Percentiles rank a stretch among this genome's conserved stretches.
Conservation (phyloP, 2,888 invertebrate species). For the Malachius bipustulatus region DNA sequence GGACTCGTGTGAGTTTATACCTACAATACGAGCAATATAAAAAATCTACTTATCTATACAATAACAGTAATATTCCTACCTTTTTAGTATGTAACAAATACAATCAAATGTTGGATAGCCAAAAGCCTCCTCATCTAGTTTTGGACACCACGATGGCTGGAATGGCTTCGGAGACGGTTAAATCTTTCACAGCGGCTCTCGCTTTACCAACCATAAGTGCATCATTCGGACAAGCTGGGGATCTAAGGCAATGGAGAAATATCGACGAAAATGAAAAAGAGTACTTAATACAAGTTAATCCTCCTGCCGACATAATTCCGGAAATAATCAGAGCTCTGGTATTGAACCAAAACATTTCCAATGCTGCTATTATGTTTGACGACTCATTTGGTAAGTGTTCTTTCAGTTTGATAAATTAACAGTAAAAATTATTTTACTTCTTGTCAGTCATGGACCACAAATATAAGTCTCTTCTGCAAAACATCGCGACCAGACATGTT, state of each 20-base stretch:
- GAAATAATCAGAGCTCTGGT: constrained; percentile 74
- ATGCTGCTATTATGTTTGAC: constrained; percentile 86
- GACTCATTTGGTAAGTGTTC: constrained; percentile 62
- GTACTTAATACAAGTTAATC: constrained; percentile 71
- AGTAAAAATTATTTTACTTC: constrained; percentile 10
- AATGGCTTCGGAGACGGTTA: constrained; percentile 71
- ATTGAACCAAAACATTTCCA: constrained; percentile 72
- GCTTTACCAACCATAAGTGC: constrained; percentile 74
- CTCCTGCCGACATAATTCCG: constrained; percentile 75
- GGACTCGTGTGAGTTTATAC: constrained; percentile 53
- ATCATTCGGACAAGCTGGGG: constrained; percentile 75
- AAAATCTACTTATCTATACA: no score
- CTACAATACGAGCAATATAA: no score
- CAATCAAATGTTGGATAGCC: constrained; percentile 49
- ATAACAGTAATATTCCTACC: no score
- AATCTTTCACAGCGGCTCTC: constrained; percentile 68
- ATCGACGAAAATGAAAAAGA: constrained; percentile 56
- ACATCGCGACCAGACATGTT: constrained; percentile 81
- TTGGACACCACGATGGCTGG: constrained; percentile 75
- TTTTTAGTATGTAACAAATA: constrained; percentile 60
- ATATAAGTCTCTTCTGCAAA: constrained; percentile 79
- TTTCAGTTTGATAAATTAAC: no score
- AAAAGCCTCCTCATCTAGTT: constrained; percentile 63
- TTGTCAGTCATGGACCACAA: constrained; percentile 80
- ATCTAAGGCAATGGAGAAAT: constrained; percentile 71